Conservation (phyloP, 2,888 invertebrate genomes). For the Oegoconia quadripuncta region DNA sequence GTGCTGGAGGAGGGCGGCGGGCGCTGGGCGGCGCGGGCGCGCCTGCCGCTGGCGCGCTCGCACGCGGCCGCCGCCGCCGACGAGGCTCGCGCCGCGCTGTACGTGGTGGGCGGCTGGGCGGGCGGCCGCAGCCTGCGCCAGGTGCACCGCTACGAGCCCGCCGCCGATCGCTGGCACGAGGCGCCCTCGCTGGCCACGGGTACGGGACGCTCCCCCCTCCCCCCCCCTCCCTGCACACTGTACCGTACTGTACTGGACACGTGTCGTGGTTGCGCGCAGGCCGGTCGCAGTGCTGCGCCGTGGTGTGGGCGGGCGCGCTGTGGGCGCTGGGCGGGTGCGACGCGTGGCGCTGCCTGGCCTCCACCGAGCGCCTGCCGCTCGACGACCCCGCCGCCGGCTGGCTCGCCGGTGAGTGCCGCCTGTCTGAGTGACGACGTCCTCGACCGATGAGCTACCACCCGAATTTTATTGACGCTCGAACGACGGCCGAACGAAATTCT, state of each 20-base stretch:
- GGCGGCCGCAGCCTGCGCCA: slow-evolving; percentile 78
- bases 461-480: no score
- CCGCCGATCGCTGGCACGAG: slow-evolving; percentile 80
- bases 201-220: slow-evolving; percentile 20
- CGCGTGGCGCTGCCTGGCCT: slow-evolving; percentile 88
- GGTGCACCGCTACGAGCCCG: slow-evolving; percentile 85
- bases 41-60: slow-evolving; percentile 79
- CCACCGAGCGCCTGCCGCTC: slow-evolving; percentile 50
- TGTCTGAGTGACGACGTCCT: no score
- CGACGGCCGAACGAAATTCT: no score
- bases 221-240: neutral
- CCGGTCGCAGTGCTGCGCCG: slow-evolving; percentile 88
- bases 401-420: slow-evolving; percentile 65
- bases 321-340: slow-evolving; percentile 93
- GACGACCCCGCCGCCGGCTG: slow-evolving; percentile 18
- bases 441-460: no score
- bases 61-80: slow-evolving; percentile 85
- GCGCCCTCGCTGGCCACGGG: slow-evolving; percentile 82
- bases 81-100: slow-evolving; percentile 80
- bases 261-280: slow-evolving; percentile 51
- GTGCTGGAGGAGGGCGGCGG: slow-evolving; percentile 29
- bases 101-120: slow-evolving; percentile 91
- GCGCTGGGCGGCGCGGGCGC: slow-evolving; percentile 43
- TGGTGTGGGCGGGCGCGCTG: slow-evolving; percentile 82
- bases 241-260: neutral